Conservation (phyloP, 2,797 vertebrate species). For the Eulemur rubriventer region DNA sequence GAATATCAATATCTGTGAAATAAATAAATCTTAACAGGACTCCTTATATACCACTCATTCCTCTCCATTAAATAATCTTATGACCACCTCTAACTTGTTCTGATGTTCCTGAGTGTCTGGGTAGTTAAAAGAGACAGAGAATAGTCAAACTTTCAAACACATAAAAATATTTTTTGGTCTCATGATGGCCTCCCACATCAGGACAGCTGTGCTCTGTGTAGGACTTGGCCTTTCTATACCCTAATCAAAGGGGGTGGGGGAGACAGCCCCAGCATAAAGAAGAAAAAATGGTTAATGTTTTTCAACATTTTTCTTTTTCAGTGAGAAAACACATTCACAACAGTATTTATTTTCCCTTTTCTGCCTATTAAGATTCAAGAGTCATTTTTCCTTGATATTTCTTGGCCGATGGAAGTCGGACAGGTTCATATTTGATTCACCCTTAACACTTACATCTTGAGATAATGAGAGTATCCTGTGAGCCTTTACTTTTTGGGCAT, state of each 20-base stretch:
- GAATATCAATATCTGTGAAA: background rate
- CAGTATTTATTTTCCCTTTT: background rate
- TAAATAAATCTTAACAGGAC: background rate
- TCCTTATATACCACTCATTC: background rate
- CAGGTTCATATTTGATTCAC: background rate
- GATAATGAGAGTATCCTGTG: background rate
- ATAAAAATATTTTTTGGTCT: background rate
- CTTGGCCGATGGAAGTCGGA: background rate
- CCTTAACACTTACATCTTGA: background rate
- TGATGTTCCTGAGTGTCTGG: background rate
- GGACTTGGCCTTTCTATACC: background rate
- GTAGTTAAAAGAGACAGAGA: background rate
- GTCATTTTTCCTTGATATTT: background rate
- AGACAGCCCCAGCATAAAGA: background rate
- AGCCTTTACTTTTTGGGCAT: background rate
- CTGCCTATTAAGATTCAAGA: background rate
- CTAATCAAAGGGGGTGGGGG: background rate
- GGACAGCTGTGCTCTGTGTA: background rate
- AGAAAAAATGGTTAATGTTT: background rate
- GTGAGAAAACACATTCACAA: background rate
- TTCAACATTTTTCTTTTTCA: background rate
- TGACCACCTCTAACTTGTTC: background rate
- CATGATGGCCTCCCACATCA: background rate
- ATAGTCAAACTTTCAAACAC: background rate
- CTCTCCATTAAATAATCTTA: background rate